phyloP scores from a whole-genome alignment of 2,797 vertebrate species.

The Salmo trutta region DNA sequence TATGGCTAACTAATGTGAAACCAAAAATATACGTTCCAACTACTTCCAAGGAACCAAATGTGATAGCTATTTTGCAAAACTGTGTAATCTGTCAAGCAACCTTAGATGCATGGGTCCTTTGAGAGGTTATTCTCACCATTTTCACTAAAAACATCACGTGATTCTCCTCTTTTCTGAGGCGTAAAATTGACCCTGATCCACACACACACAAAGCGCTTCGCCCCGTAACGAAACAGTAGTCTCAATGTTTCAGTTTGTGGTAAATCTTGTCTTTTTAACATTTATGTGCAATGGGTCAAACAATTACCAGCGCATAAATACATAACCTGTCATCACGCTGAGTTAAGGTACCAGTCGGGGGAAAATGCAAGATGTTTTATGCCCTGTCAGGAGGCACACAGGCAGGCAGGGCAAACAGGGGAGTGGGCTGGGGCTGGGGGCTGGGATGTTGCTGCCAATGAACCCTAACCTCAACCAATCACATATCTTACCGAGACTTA shows the following conservation, averaged over 20 bases:
- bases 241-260: slow-evolving; percentile 34
- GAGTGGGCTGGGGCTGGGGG: background rate
- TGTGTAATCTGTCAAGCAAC: background rate
- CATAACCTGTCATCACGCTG: slow-evolving; percentile 56
- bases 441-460: background rate
- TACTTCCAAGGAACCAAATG: too few relatives aligned
- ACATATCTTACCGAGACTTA: background rate
- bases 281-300: slow-evolving; percentile 53
- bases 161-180: slow-evolving; percentile 36
- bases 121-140: background rate
- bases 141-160: slow-evolving; percentile 12
- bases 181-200: slow-evolving; percentile 37
- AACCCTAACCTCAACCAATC: background rate
- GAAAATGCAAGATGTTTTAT: slow-evolving; percentile 35
- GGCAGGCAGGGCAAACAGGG: slow-evolving; percentile 2
- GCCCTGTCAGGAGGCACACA: slow-evolving; percentile 10
- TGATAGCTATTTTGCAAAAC: background rate
- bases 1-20: too few relatives aligned
- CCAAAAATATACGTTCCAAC: too few relatives aligned
- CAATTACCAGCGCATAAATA: slow-evolving; percentile 53
- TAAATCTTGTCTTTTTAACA: slow-evolving; percentile 54
- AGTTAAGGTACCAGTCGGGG: slow-evolving; percentile 23
- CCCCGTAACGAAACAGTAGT: slow-evolving; percentile 34
- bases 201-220: slow-evolving; percentile 11
- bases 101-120: background rate